These are phyloP conservation scores for Homarus gammarus DNA, from an alignment of 2,888 invertebrate species.

Conservation along the genomic window DNA sequence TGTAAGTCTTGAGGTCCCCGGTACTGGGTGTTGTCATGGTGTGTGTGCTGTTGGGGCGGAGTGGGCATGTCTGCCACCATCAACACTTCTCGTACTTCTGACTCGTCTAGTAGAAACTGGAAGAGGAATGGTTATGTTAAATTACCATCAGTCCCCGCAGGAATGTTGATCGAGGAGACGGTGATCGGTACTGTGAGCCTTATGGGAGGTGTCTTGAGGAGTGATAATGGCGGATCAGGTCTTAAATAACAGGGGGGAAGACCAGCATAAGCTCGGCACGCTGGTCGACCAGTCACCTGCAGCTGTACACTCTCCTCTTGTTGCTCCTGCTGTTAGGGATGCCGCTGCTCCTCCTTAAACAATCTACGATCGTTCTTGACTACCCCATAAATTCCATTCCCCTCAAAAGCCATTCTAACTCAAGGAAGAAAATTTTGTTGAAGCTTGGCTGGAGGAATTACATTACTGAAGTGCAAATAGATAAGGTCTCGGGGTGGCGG, in stretches of 20 bases:
- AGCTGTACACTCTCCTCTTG: conserved; percentile 7
- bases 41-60: too few relatives aligned
- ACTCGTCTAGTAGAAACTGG: conserved; percentile 13
- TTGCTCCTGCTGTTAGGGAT: background rate
- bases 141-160: conserved; percentile 34
- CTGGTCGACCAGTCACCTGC: conserved; percentile 29
- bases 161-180: conserved; percentile 36
- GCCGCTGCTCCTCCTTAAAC: background rate
- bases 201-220: conserved; percentile 37
- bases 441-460: too few relatives aligned
- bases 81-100: background rate
- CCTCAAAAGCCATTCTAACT: background rate
- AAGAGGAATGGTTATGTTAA: conserved; percentile 39
- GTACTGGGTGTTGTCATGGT: background rate
- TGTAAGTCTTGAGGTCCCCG: background rate
- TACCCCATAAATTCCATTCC: conserved; percentile 1
- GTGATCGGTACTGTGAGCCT: conserved; percentile 35
- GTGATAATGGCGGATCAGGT: conserved; percentile 44
- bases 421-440: background rate
- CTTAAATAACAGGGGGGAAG: conserved; percentile 42
- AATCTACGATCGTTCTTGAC: background rate
- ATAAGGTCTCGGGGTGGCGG: conserved; percentile 34
- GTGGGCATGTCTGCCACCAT: background rate
- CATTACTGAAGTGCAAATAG: conserved; percentile 33
- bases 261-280: conserved; percentile 34